phyloP scores from a whole-genome alignment of 2,797 vertebrate species.

The Gobionotothen gibberifrons region DNA sequence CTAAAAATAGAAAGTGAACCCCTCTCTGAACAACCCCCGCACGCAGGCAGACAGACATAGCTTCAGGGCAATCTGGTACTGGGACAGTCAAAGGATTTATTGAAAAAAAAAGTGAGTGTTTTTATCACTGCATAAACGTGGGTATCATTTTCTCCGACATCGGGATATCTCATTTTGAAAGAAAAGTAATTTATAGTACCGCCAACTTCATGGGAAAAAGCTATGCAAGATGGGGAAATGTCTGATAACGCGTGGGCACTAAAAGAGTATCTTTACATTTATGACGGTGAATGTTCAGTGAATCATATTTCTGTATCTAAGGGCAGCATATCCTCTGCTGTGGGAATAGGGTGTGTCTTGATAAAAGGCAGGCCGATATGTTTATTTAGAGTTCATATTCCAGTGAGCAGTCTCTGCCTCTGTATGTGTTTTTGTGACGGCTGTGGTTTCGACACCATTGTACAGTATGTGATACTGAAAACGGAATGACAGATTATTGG shows the following conservation, averaged over 20 bases:
- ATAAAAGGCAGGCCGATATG: conserved; percentile 63
- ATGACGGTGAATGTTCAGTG: conserved; percentile 20
- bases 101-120: neutral
- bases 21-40: conserved; percentile 18
- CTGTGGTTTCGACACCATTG: conserved; percentile 34
- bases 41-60: conserved; percentile 28
- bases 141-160: neutral
- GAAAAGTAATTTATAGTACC: neutral
- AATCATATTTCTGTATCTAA: conserved; percentile 2
- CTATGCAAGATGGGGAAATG: conserved; percentile 22
- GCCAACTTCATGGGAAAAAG: conserved; percentile 1
- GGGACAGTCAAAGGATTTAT: neutral
- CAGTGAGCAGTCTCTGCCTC: conserved; percentile 13
- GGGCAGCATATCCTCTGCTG: conserved; percentile 32
- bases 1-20: conserved; percentile 76
- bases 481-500: conserved; percentile 16
- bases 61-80: neutral
- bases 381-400: conserved; percentile 62
- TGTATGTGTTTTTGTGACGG: conserved; percentile 12
- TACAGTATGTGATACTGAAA: neutral
- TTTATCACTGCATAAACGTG: neutral
- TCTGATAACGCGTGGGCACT: neutral
- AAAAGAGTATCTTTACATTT: conserved; percentile 14
- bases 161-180: neutral
- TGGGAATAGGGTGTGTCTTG: conserved; percentile 63